Base-by-base conservation (phyloP, 2,797 vertebrate species). In the Sternarchorhynchus goeldii region DNA sequence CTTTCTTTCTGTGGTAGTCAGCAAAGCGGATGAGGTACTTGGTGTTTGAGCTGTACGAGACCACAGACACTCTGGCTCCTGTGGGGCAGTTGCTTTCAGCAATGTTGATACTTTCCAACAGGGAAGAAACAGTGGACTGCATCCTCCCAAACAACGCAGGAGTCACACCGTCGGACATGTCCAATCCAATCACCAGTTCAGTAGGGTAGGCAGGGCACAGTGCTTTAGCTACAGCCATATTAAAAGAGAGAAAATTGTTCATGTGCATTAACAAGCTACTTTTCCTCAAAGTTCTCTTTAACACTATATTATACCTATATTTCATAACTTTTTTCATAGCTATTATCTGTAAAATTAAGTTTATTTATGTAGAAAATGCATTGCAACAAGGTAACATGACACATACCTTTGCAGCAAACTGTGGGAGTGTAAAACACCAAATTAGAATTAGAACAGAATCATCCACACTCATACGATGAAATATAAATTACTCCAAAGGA, bases 161-260 rank as follows among this genome's bases (percentile, higher is more conserved):
- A 0, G 86, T 88, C 82, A 96, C 90, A 0, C 92, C 92, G 0
- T 73, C 82, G 1, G 95, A 97, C 93, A 95, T 93, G 85, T 97
- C 96, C 58, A 98, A 87, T 58, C 91, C 94, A 18, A 99, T 93
- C 32, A 94, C 94, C 88, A 96, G 89, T 87, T 97, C 95, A 0
- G 94, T 96, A 59, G 94, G 96, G 86, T 92, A 94, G 16, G 72
- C 88, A 0, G 95, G 95, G 66, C 95, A 96, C 0, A 63, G 78
- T 0, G 81, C 80, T 14, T 71, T 56, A 81, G 79, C 93, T 95
- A 41, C 0, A 70, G 0, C 31, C 16, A 60, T 32, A 50, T 20
- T 6, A 68, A 14, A 65, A 2, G 39, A 70, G 25, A 79, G 20
- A 45, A 16, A 59, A 18, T n/a, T 21, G 17, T 18, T 64, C 14